A percentile compares a stretch with the other conserved stretches of the same genome.
These are phyloP conservation scores for Amphipoea oculea DNA, from an alignment of 2,888 invertebrate species.

Conservation along the genomic window DNA sequence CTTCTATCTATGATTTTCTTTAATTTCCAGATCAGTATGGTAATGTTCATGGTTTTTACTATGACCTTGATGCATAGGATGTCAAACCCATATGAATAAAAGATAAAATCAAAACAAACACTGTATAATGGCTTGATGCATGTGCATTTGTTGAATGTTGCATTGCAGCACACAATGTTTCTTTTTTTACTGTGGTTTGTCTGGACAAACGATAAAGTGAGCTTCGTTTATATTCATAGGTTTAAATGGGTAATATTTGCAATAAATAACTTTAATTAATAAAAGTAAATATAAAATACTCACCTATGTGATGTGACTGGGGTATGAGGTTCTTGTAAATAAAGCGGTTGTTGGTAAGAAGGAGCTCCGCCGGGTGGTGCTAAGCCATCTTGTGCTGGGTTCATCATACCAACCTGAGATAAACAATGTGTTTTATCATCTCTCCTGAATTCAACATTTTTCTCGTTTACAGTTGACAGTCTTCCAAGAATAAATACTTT, in stretches of 20 bases:
- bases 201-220: background rate
- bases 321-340: constrained; percentile 91
- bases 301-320: constrained; percentile 88
- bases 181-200: background rate
- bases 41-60: constrained; percentile 32
- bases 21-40: constrained; percentile 60
- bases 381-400: constrained; percentile 91
- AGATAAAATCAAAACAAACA: constrained; percentile 8
- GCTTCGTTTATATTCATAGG: background rate
- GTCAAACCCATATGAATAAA: constrained; percentile 11
- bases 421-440: constrained; percentile 62
- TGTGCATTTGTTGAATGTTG: background rate
- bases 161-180: constrained; percentile 1
- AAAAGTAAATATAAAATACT: constrained; percentile 47
- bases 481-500: constrained; percentile 3
- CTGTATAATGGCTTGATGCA: background rate
- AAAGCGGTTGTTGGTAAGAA: constrained; percentile 93
- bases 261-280: background rate
- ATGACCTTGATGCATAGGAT: background rate
- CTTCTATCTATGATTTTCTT: constrained; percentile 39
- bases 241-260: constrained; percentile 7
- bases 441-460: constrained; percentile 3
- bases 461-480: background rate
- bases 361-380: constrained; percentile 91
- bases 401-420: constrained; percentile 90